A percentile compares a stretch with the other conserved stretches of the same genome.
These are phyloP conservation scores for Leucophenga varia DNA, from an alignment of 1,140 invertebrate species.

Conservation along the genomic window DNA sequence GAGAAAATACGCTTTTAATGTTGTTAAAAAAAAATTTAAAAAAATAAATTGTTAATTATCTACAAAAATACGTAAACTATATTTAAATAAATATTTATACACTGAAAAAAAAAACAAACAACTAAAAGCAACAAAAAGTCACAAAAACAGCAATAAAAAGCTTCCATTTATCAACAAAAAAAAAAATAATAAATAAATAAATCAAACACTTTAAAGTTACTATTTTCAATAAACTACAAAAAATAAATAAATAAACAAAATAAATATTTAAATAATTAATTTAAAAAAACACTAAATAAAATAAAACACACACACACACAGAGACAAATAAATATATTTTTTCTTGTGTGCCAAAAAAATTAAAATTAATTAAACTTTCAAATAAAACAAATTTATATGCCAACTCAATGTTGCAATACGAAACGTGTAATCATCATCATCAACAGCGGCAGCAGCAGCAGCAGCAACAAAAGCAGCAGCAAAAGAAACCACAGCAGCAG, in stretches of 20 bases:
- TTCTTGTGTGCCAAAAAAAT: neutral
- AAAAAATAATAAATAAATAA: conserved; percentile 25
- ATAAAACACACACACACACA: conserved; percentile 7
- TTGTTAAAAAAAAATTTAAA: neutral
- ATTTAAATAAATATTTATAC: neutral
- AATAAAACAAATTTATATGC: conserved; percentile 3
- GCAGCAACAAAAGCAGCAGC: conserved; percentile 27
- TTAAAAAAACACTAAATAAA: conserved; percentile 8
- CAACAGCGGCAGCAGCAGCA: conserved; percentile 22
- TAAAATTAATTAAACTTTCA: neutral
- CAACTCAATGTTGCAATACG: conserved; percentile 46
- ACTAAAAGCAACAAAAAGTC: conserved; percentile 39
- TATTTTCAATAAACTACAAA: conserved; percentile 19
- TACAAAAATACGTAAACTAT: neutral
- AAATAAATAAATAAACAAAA: conserved; percentile 15
- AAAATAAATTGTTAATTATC: conserved; percentile 7
- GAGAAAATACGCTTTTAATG: conserved; percentile 5
- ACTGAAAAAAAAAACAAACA: conserved; percentile 24
- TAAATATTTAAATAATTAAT: conserved; percentile 16
- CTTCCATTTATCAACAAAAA: conserved; percentile 49
- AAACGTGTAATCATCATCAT: conserved; percentile 28
- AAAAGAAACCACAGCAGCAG: conserved; percentile 38
- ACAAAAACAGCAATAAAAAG: conserved; percentile 51
- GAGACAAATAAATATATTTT: conserved; percentile 5
- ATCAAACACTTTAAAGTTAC: conserved; percentile 11